Evolutionary conservation across 2,113 vertebrate genomes (phyloP).

Genomic region (Perognathus longimembris): DNA sequence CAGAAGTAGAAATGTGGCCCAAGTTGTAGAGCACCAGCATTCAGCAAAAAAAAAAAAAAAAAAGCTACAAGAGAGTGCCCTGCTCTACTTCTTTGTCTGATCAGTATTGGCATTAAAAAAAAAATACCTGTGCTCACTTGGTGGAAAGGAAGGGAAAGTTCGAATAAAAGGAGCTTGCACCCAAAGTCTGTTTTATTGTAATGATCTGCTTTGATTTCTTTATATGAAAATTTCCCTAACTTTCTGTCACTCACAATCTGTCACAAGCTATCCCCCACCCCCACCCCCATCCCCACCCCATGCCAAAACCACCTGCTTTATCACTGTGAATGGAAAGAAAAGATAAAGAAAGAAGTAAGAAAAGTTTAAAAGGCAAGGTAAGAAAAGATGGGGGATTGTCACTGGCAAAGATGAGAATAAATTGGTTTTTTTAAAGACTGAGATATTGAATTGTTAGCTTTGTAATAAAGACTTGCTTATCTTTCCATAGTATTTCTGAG

Average conservation of each 20-base stretch:
- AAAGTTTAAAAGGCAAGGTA: neutral
- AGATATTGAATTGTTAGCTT: neutral
- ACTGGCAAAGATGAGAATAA: neutral
- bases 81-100: too few species aligned
- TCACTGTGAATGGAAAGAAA: neutral
- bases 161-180: neutral
- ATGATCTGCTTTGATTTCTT: neutral
- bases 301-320: neutral
- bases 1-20: too few species aligned
- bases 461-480: neutral
- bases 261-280: too few species aligned
- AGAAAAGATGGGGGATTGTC: neutral
- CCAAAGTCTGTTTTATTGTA: neutral
- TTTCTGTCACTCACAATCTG: neutral
- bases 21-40: too few species aligned
- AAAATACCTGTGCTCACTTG: neutral
- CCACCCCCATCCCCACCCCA: too few species aligned
- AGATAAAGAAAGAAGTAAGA: neutral
- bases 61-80: too few species aligned
- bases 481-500: neutral
- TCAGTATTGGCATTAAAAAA: too few species aligned
- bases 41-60: too few species aligned
- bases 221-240: neutral
- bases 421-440: neutral
- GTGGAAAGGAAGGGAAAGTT: neutral